Evolutionary conservation across 2,888 invertebrate species (phyloP).

Genomic region (Onchidella celtica): DNA sequence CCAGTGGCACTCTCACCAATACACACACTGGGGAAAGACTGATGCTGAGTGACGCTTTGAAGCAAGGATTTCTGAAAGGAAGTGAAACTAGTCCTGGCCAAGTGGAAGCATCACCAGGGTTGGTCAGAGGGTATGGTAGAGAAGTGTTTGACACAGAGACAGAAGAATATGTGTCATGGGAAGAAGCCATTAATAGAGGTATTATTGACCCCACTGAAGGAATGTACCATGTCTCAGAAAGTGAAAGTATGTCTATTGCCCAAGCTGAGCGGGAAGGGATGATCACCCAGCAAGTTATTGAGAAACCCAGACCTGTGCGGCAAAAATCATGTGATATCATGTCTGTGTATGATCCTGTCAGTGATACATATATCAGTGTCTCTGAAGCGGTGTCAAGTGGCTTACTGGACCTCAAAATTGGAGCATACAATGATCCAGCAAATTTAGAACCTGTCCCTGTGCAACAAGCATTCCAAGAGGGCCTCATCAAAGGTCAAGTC

Average conservation of each 20-base stretch:
- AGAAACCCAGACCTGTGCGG: slow-evolving; percentile 36
- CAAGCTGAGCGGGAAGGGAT: slow-evolving; percentile 52
- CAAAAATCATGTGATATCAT: slow-evolving; percentile 49
- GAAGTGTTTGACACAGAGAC: slow-evolving; percentile 87
- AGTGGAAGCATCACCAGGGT: slow-evolving; percentile 9
- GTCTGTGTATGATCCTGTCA: slow-evolving; percentile 55
- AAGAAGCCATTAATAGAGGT: slow-evolving; percentile 93
- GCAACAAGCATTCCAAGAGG: slow-evolving; percentile 88
- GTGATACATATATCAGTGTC: slow-evolving; percentile 56
- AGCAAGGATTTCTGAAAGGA: slow-evolving; percentile 62
- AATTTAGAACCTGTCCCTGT: slow-evolving; percentile 83
- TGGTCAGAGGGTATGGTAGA: slow-evolving; percentile 12
- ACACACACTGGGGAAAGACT: slow-evolving; percentile 86
- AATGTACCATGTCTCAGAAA: slow-evolving; percentile 81
- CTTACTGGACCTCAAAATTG: slow-evolving; percentile 80
- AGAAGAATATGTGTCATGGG: slow-evolving; percentile 92
- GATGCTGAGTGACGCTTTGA: slow-evolving; percentile 90
- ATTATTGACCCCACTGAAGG: slow-evolving; percentile 89
- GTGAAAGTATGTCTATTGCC: slow-evolving; percentile 51
- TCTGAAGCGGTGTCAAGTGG: slow-evolving; percentile 78
- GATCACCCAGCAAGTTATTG: slow-evolving; percentile 41
- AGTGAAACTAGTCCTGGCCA: slow-evolving; percentile 43
- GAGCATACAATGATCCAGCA: slow-evolving; percentile 79
- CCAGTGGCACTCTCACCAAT: slow-evolving; percentile 64
- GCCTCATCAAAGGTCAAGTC: slow-evolving; percentile 85